Evolutionary conservation across 2,113 vertebrate species (phyloP).

Genomic region (Solea senegalensis): DNA sequence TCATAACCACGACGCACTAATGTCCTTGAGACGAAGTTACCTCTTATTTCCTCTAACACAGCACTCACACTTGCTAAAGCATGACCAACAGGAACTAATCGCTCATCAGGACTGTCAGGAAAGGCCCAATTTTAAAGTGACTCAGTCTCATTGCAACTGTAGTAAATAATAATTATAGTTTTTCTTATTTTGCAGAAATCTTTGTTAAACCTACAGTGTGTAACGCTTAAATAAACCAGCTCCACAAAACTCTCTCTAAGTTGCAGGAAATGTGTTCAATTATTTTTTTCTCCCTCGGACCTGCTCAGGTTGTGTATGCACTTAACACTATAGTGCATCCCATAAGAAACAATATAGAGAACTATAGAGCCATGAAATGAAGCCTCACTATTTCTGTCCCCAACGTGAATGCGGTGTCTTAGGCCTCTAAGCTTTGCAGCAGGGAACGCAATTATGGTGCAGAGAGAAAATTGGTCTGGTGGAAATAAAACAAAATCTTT

Average conservation of each 20-base stretch:
- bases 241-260: too few relatives aligned
- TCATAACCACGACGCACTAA: constrained; percentile 33
- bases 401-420: not conserved
- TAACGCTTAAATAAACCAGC: not conserved
- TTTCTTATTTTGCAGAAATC: not conserved
- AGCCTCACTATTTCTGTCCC: not conserved
- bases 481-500: not conserved
- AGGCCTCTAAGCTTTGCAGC: not conserved
- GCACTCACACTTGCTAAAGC: constrained; percentile 28
- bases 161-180: not conserved
- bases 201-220: too few relatives aligned
- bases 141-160: not conserved
- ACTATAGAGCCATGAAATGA: constrained; percentile 2
- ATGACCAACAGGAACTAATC: constrained; percentile 6
- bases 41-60: constrained; percentile 28
- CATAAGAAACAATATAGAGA: not conserved
- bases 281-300: too few relatives aligned
- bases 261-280: too few relatives aligned
- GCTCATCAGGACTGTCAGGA: not conserved
- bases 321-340: not conserved
- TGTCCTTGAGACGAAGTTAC: constrained; percentile 26
- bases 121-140: not conserved
- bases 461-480: not conserved
- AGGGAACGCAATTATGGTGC: not conserved
- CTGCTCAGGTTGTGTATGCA: not conserved